A percentile compares a stretch with the other conserved stretches of the same genome.
These are phyloP conservation scores for Hippasteria phrygiana DNA, from an alignment of 53 echinoderm and acorn worm genomes.

Conservation along the genomic window DNA sequence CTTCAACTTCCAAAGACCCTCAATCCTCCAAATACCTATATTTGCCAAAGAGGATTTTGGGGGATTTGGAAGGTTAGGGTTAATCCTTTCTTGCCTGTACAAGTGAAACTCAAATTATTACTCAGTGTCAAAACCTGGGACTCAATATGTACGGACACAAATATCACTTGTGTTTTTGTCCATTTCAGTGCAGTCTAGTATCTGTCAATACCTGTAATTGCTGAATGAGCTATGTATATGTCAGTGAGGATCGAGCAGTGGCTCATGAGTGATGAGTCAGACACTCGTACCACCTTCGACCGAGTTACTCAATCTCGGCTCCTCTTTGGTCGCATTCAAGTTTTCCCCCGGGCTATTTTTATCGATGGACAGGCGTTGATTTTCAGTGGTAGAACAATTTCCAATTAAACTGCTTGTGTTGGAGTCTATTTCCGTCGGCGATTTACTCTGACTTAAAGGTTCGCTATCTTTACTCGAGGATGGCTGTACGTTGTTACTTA, in stretches of 20 bases:
- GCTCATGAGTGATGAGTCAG: neutral
- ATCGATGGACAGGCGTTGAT: neutral
- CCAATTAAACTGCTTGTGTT: conserved; percentile 15
- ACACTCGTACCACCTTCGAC: conserved; percentile 40
- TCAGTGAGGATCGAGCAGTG: neutral
- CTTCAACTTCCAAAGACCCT: too few relatives aligned
- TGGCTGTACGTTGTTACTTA: conserved; percentile 34
- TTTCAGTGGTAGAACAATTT: neutral
- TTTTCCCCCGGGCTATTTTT: conserved; percentile 5
- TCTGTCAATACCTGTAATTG: too few relatives aligned
- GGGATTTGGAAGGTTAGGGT: too few relatives aligned
- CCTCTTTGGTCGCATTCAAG: neutral
- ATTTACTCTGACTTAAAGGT: neutral
- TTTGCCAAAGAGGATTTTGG: too few relatives aligned
- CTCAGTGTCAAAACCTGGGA: too few relatives aligned
- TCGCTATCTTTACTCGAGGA: conserved; percentile 8
- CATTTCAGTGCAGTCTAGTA: neutral
- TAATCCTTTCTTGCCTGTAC: too few relatives aligned
- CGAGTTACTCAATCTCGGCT: conserved; percentile 34
- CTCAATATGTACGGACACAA: too few relatives aligned
- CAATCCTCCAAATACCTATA: too few relatives aligned
- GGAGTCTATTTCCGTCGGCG: conserved; percentile 5
- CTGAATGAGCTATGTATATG: neutral
- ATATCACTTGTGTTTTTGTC: too few relatives aligned
- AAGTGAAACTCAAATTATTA: too few relatives aligned